Percentiles rank a stretch among this genome's conserved stretches.
Evolutionary conservation across 2,888 invertebrate species (phyloP).

Genomic region (Patella caerulea): DNA sequence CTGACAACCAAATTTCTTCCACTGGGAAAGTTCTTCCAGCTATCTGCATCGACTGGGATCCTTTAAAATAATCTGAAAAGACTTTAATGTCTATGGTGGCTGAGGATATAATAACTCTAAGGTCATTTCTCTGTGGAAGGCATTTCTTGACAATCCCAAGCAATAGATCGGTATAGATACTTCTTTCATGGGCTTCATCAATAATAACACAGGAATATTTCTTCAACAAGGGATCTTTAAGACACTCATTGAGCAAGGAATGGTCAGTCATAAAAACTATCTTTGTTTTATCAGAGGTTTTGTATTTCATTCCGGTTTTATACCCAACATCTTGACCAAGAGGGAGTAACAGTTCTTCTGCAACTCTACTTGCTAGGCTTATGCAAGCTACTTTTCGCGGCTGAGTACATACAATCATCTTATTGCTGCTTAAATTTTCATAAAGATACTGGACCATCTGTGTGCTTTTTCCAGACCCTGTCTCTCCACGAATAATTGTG

Average conservation of each 20-base stretch:
- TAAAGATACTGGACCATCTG: conserved; percentile 69
- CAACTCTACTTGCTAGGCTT: conserved; percentile 67
- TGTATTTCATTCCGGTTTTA: conserved; percentile 56
- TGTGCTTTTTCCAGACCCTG: conserved; percentile 72
- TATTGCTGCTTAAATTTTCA: conserved; percentile 50
- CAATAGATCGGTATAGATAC: conserved; percentile 69
- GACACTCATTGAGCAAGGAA: conserved; percentile 66
- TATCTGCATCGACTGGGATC: conserved; percentile 60
- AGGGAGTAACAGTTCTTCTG: conserved; percentile 59
- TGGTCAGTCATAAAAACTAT: conserved; percentile 69
- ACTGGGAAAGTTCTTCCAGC: conserved; percentile 69
- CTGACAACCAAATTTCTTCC: conserved; percentile 56
- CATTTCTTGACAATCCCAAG: conserved; percentile 67
- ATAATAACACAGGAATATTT: conserved; percentile 63
- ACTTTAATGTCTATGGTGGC: conserved; percentile 69
- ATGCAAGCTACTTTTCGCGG: conserved; percentile 71
- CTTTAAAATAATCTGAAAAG: conserved; percentile 65
- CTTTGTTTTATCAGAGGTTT: conserved; percentile 48
- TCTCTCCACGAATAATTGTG: conserved; percentile 67
- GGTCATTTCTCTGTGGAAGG: conserved; percentile 54
- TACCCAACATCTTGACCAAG: conserved; percentile 64
- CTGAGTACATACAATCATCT: conserved; percentile 69
- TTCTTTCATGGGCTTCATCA: conserved; percentile 72
- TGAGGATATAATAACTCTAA: conserved; percentile 69
- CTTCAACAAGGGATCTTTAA: conserved; percentile 54